phyloP scores from a whole-genome alignment of 2,888 invertebrate genomes.

The Chymomyza fuscimana region DNA sequence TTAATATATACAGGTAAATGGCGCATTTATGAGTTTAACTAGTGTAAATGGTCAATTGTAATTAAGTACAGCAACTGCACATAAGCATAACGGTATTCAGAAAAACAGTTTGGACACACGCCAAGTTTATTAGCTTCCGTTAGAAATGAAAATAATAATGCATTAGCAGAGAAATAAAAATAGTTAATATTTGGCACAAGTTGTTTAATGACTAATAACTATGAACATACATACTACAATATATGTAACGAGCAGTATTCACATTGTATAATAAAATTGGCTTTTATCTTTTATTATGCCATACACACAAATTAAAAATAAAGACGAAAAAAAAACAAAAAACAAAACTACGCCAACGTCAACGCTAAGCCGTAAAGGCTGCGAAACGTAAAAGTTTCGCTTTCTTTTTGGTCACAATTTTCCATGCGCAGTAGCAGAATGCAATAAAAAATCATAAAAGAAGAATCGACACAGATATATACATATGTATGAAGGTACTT shows the following conservation, averaged over 20 bases:
- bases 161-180: not conserved
- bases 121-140: not conserved
- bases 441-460: slow-evolving; percentile 24
- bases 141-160: not conserved
- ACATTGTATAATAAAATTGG: slow-evolving; percentile 47
- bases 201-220: not conserved
- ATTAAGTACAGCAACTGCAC: not conserved
- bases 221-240: not conserved
- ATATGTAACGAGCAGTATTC: not conserved
- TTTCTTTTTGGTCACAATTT: slow-evolving; percentile 74
- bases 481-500: not conserved
- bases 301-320: not conserved
- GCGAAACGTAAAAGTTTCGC: slow-evolving; percentile 63
- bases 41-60: not conserved
- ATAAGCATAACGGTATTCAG: not conserved
- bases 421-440: slow-evolving; percentile 66
- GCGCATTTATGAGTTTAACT: slow-evolving; percentile 10
- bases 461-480: slow-evolving; percentile 21
- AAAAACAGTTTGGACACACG: not conserved
- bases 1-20: slow-evolving; percentile 10
- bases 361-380: slow-evolving; percentile 24
- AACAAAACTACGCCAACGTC: not conserved
- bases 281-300: slow-evolving; percentile 18
- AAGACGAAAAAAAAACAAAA: no score
- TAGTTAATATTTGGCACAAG: not conserved